Base-by-base conservation (phyloP, 2,797 vertebrate genomes). In the Rhinatrema bivittatum region DNA sequence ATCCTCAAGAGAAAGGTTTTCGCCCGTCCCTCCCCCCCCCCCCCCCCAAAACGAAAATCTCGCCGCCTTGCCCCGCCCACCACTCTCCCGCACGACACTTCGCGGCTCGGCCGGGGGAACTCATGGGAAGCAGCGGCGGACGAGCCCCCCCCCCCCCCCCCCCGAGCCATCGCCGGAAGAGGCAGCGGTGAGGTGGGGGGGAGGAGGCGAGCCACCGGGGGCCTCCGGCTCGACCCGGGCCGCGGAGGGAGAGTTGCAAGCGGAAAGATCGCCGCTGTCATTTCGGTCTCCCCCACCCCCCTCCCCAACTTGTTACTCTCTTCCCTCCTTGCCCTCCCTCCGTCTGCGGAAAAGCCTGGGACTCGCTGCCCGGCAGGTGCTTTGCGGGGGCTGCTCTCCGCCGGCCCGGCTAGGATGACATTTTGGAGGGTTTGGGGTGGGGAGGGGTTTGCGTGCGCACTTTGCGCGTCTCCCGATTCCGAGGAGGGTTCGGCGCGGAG, bases 401-500 rank as follows among this genome's bases (percentile, higher is more conserved):
- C 37, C 44, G 31, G 32, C 53, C n/a, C 10, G 5, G 45, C 53
- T 63, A 59, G 29, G 29, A 40, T 78, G 80, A 85, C 80, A 82
- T 77, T 74, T 11, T 70, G n/a, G n/a, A n/a, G n/a, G n/a, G n/a
- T n/a, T n/a, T n/a, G n/a, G n/a, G n/a, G n/a, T n/a, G n/a, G n/a
- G n/a, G n/a, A 73, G 69, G 68, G 72, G 68, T 68, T 60, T 23
- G n/a, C 62, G 72, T 53, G 66, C 77, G 85, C 80, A 68, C 68
- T 72, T 72, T 57, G 76, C 75, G 46, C 53, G 68, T 75, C 60
- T 67, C 69, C 72, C 70, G 72, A 80, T 82, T 80, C 77, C 78
- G 78, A 65, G 78, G 82, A 81, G 87, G n/a, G 87, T 88, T n/a
- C n/a, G n/a, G n/a, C n/a, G n/a, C 83, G 81, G 81, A 76, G 82